Percentiles rank a stretch among this genome's conserved stretches.
These are phyloP conservation scores for Nesoenas mayeri DNA, from an alignment of 2,113 vertebrate genomes.

Conservation along the genomic window DNA sequence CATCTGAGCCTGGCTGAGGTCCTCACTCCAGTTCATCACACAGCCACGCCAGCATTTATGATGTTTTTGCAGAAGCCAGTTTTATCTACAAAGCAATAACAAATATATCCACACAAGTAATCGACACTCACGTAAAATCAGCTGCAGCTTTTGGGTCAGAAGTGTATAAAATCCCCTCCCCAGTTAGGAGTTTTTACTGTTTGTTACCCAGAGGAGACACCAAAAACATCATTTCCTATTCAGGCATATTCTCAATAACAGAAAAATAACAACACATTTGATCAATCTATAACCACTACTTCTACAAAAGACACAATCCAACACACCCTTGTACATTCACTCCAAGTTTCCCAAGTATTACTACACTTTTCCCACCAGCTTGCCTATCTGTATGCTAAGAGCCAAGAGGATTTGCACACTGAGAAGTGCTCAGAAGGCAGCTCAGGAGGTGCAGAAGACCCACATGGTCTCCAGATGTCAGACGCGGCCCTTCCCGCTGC, in stretches of 20 bases:
- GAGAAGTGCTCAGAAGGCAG: neutral
- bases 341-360: neutral
- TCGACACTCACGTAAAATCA: neutral
- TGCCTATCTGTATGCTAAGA: neutral
- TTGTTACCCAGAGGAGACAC: neutral
- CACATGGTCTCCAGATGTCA: neutral
- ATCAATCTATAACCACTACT: neutral
- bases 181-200: neutral
- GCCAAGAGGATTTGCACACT: neutral
- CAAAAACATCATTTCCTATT: neutral
- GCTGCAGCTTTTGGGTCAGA: neutral
- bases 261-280: neutral
- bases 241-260: neutral
- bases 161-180: neutral
- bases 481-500: rapidly evolving
- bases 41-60: neutral
- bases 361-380: neutral
- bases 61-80: neutral
- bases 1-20: neutral
- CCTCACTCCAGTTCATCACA: neutral
- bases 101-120: neutral
- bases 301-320: neutral
- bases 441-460: neutral
- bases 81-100: neutral
- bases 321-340: neutral